Base-by-base conservation (phyloP, 2,888 invertebrate genomes). In the Ligdia adustata region DNA sequence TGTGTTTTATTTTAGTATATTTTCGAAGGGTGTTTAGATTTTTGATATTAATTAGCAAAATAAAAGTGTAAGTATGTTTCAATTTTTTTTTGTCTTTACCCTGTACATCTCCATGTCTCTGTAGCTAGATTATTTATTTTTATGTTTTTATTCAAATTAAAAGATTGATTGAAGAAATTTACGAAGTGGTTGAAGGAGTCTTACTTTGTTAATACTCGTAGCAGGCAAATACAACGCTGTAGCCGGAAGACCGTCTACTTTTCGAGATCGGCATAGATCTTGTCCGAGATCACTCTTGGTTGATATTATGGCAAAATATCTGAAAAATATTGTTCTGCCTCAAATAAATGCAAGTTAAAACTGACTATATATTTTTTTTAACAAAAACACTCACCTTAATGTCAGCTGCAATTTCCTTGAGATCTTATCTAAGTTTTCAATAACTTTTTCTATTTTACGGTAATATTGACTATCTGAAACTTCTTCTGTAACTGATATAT, bases 261-360 rank as follows among this genome's bases (percentile, higher is more conserved):
- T 39, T 38, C 69, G 60, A 5, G 59, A 32, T 4, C 52, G 11
- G 33, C 64, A 69, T 1, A 50, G 51, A 4, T 59, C 4, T 28
- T 61, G 49, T 12, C 66, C 69, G 12, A 60, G 27, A 9, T 28
- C 37, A 12, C 43, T 24, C 6, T 55, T 35, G 2, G 31, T 34
- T 15, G 47, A 56, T 2, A 61, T 40, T 0, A 66, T 57, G 9
- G 54, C 52, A 39, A 71, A 71, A 15, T 69, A 60, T 43, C 69
- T 63, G 43, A 33, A 49, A 22, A 2, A 15, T 9, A 26, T 6
- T 18, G 1, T 18, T 6, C 1, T 18, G 7, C 2, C 4, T 18
- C 7, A 18, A 2, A 18, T 1, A 2, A 18, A 18, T 18, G 7
- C 7, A n/a, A n/a, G 18, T 4, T 2, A 1, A 1, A 7, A 1